Conservation (phyloP, 2,888 invertebrate genomes). For the Molorchus minor region DNA sequence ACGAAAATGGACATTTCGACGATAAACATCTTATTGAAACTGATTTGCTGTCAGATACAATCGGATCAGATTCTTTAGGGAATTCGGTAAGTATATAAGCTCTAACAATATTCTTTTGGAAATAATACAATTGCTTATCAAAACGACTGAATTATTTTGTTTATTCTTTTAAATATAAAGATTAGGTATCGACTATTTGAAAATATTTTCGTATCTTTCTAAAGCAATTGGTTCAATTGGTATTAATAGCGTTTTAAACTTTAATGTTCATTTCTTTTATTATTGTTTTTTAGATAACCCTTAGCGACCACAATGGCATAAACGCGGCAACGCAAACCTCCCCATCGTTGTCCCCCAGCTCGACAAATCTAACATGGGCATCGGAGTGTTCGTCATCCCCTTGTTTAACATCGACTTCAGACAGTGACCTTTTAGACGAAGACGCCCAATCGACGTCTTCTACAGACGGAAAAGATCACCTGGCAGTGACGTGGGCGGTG, state of each 20-base stretch:
- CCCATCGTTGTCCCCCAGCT: conserved; percentile 61
- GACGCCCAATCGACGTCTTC: conserved; percentile 45
- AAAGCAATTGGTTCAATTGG: no score
- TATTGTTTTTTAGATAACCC: conserved; percentile 37
- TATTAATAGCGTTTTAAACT: no score
- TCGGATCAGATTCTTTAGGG: conserved; percentile 36
- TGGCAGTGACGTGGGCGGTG: conserved; percentile 36
- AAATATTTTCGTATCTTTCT: no score
- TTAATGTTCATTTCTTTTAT: no score
- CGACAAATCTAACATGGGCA: conserved; percentile 63
- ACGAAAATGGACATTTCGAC: conserved; percentile 27
- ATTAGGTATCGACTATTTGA: no score
- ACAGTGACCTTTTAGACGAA: conserved; percentile 50
- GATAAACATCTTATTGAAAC: conserved; percentile 37
- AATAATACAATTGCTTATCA: no score
- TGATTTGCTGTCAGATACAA: conserved; percentile 35
- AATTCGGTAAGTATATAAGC: conserved; percentile 34
- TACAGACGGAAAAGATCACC: conserved; percentile 40
- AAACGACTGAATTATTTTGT: no score
- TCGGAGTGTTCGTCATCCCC: conserved; percentile 61
- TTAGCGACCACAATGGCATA: conserved; percentile 37
- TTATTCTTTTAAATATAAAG: no score
- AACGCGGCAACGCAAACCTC: conserved; percentile 57
- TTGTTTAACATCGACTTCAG: conserved; percentile 54
- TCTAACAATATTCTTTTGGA: no score